Evolutionary conservation across 2,888 invertebrate species (phyloP), one percentile per base, ranked within the genome.

Genomic region (Ptychoptera albimana): DNA sequence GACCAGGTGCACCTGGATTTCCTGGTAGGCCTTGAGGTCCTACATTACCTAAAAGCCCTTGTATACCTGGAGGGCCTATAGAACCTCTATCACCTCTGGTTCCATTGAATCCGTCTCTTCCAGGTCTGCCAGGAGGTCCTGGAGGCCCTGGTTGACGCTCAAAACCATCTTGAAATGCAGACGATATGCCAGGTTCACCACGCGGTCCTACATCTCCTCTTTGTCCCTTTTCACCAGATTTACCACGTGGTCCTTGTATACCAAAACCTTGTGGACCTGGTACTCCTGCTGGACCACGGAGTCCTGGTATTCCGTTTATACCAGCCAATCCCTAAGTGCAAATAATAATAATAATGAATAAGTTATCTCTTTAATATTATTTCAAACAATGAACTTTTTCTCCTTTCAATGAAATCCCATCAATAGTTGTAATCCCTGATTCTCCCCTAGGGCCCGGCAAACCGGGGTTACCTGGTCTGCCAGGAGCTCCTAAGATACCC

Each of bases 11-110:
- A n/a, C 78, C 77, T 3, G 32, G 32, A 8, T 11, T n/a, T 29
- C 77, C 78, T 15, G 73, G 59, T 9, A 67, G 63, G 5, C 78
- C 78, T 39, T 68, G 67, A n/a, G 71, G 69, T n/a, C 78, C 78
- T 9, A 69, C 60, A 53, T 76, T 75, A 39, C 76, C 76, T 7
- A 80, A 75, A 38, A 75, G 60, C 37, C 82, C 45, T 2, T 29
- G 35, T 9, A 14, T 11, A 49, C 77, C 78, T 59, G 75, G 75
- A 1, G 73, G 67, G 2, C 78, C 78, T 47, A 60, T 57, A 37
- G 62, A 56, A 43, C 77, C 77, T 60, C 69, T 40, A 16, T 37
- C 41, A 29, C 46, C 46, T 16, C 44, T 42, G 12, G 16, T 32
- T 10, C 46, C 46, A 34, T 32, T 31, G 35, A 13, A 30, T 2